Base-by-base conservation (phyloP, 2,113 vertebrate genomes). In the Vanacampus margaritifer region DNA sequence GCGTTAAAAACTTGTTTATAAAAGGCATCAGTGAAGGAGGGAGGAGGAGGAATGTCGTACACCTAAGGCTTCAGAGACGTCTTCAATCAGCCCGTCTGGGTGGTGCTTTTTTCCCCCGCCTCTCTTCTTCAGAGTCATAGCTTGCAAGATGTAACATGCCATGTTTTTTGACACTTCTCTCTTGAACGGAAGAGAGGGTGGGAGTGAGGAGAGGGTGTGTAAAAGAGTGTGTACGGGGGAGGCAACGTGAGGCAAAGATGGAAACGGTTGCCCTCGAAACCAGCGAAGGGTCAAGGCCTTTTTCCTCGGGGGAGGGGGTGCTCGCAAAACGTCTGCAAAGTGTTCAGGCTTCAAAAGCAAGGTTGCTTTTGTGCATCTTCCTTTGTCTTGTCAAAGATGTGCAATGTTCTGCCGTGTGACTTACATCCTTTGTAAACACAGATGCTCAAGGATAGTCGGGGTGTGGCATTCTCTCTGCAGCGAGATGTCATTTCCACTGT, bases 1-100 rank as follows among this genome's bases (percentile, higher is more conserved):
- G 78, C 56, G 75, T 86, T 84, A 86, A 87, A 91, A 90, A 91
- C 87, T 90, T 87, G 88, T 88, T 90, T 89, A 87, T 88, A 88
- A 88, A 62, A 90, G 79, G 82, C 79, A 68, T 80, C 78, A 59
- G 87, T 79, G 85, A 87, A 79, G 64, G 86, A 71, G 80, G 83
- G 80, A 83, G 83, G 84, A 78, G 80, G 82, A 87, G 75, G 81
- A 79, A 81, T 80, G 83, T 82, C 75, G 71, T 82, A 90, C 84
- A 91, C 89, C 89, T 89, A 83, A 89, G 83, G 87, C 87, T 85
- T 89, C 80, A 79, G 81, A 89, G 82, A 82, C 71, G 79, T 69
- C 83, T 88, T 89, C 88, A 89, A 87, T 88, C 83, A 85, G 84
- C 77, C 81, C 64, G 69, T 83, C 85, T 89, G 87, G 85, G 88